These are phyloP conservation scores for Holacanthella duospinosa DNA, from an alignment of 2,888 invertebrate genomes.

Conservation along the genomic window DNA sequence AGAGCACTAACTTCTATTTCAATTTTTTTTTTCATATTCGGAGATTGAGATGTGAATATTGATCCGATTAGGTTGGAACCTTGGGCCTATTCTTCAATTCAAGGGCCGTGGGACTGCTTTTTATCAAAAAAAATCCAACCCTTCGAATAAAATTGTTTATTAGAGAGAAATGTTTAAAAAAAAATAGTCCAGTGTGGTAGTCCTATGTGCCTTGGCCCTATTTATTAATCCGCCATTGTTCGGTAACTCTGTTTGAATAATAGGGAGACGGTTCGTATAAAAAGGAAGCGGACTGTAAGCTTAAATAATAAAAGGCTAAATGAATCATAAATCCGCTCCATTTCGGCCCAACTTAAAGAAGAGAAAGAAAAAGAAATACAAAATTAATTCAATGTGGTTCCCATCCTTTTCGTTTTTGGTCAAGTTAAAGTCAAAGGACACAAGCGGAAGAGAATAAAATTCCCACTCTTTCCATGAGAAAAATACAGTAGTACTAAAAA, in stretches of 20 bases:
- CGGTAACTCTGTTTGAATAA: background rate
- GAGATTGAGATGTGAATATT: no score
- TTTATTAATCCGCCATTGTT: background rate
- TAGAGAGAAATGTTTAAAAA: no score
- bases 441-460: background rate
- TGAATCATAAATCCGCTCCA: slow-evolving; percentile 22
- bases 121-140: background rate
- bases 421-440: background rate
- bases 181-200: no score
- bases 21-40: no score
- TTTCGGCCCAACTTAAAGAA: slow-evolving; percentile 9
- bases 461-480: background rate
- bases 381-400: slow-evolving; percentile 1
- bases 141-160: no score
- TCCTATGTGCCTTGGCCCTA: background rate
- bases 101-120: background rate
- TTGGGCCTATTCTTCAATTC: no score
- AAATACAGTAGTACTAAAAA: background rate
- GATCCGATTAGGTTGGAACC: no score
- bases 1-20: no score
- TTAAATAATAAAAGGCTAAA: slow-evolving; percentile 14
- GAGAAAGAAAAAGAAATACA: background rate
- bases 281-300: background rate
- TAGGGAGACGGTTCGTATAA: background rate
- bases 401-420: background rate